Percentiles rank a stretch among this genome's conserved stretches.
Evolutionary conservation across 2,797 vertebrate genomes (phyloP).

Genomic region (Pseudochirops corinnae): DNA sequence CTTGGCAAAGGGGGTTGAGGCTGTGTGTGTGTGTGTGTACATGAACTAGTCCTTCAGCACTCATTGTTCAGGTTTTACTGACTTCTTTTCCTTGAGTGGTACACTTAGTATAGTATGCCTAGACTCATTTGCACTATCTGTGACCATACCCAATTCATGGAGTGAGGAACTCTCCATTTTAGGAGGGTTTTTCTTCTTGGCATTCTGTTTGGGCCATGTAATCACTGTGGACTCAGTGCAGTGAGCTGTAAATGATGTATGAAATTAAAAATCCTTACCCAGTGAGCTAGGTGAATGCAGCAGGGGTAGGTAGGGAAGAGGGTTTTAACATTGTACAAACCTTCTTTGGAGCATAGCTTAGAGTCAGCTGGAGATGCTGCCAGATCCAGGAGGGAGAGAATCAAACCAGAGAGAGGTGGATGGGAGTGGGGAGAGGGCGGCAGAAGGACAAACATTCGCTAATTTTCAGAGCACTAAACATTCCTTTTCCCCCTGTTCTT

Average conservation of each 20-base stretch:
- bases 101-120: constrained; percentile 19
- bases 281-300: constrained; percentile 34
- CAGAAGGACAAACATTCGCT: background rate
- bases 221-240: constrained; percentile 41
- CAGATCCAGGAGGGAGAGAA: background rate
- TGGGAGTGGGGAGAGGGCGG: too few relatives aligned
- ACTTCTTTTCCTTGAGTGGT: constrained; percentile 13
- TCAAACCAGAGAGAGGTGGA: constrained; percentile 17
- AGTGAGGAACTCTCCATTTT: background rate
- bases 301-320: background rate
- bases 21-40: background rate
- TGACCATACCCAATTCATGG: constrained; percentile 29
- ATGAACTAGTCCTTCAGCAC: constrained; percentile 39
- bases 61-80: constrained; percentile 35
- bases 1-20: constrained; percentile 41
- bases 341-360: constrained; percentile 41
- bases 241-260: constrained; percentile 72
- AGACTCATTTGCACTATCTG: constrained; percentile 40
- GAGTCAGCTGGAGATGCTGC: background rate
- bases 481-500: constrained; percentile 9
- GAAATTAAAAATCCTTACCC: constrained; percentile 72
- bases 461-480: constrained; percentile 30
- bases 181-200: constrained; percentile 47
- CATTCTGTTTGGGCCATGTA: background rate
- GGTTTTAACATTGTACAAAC: constrained; percentile 28